These are phyloP conservation scores for Philaenus spumarius DNA, from an alignment of 1,140 invertebrate genomes.

Conservation along the genomic window DNA sequence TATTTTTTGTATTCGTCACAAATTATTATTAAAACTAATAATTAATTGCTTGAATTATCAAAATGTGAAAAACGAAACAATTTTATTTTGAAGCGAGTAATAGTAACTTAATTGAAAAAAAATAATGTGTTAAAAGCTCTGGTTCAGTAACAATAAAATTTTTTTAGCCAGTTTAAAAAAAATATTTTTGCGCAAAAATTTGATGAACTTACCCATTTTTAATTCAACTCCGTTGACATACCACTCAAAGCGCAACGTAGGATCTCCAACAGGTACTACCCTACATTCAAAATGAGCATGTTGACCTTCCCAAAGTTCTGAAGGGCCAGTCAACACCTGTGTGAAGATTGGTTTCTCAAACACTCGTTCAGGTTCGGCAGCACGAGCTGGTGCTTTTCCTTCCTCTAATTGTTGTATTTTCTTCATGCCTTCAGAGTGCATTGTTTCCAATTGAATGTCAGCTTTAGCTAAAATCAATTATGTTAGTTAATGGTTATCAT, in stretches of 20 bases:
- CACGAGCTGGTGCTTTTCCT: conserved; percentile 50
- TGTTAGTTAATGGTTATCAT: too few relatives aligned
- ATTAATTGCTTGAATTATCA: too few relatives aligned
- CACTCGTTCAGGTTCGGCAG: conserved; percentile 63
- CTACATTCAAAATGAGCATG: conserved; percentile 93
- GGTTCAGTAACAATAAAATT: too few relatives aligned
- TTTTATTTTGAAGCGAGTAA: too few relatives aligned
- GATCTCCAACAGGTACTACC: conserved; percentile 92
- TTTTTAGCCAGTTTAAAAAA: too few relatives aligned
- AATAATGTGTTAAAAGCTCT: too few relatives aligned
- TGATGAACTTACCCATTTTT: conserved; percentile 62
- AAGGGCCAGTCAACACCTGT: conserved; percentile 78
- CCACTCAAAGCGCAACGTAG: conserved; percentile 87
- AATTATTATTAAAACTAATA: too few relatives aligned
- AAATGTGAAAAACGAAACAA: too few relatives aligned
- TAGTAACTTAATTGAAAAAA: too few relatives aligned
- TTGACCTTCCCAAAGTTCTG: conserved; percentile 88
- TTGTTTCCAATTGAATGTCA: conserved; percentile 82
- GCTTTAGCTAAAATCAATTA: conserved; percentile 61
- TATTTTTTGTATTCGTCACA: too few relatives aligned
- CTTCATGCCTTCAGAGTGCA: conserved; percentile 89
- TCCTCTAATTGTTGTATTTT: conserved; percentile 90
- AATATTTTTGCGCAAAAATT: too few relatives aligned
- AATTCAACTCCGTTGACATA: conserved; percentile 88
- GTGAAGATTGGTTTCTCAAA: conserved; percentile 94